Percentiles rank a stretch among this genome's conserved stretches.
These are phyloP conservation scores for Lomographa bimaculata DNA, from an alignment of 2,888 invertebrate genomes.

Conservation along the genomic window DNA sequence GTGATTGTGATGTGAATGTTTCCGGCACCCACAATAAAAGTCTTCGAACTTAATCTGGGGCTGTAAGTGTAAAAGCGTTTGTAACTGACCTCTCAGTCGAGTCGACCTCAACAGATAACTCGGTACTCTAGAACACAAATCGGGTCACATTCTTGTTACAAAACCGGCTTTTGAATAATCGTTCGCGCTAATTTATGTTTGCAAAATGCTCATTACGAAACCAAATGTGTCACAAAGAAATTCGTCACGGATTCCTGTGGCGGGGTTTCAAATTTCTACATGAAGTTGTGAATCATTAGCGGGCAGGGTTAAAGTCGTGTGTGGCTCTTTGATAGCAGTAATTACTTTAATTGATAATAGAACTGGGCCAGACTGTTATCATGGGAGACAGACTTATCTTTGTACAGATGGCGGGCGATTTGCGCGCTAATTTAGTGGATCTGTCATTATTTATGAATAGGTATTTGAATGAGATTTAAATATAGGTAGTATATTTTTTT, in stretches of 20 bases:
- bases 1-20: no score
- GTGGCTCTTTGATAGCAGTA: conserved; percentile 12
- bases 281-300: conserved; percentile 2
- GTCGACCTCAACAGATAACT: conserved; percentile 15
- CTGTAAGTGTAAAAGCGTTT: no score
- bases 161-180: conserved; percentile 7
- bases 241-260: conserved; percentile 6
- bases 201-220: conserved; percentile 10
- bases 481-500: no score
- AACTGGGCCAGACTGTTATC: conserved; percentile 46
- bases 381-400: conserved; percentile 41
- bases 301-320: conserved; percentile 1
- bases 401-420: conserved; percentile 37
- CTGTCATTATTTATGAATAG: not conserved
- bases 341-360: conserved; percentile 37
- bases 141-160: conserved; percentile 9
- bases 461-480: no score
- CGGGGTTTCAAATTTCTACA: conserved; percentile 5
- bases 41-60: no score
- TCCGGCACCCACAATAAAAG: no score
- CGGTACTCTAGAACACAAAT: conserved; percentile 7
- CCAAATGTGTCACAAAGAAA: conserved; percentile 4
- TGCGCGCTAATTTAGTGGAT: conserved; percentile 7
- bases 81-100: no score
- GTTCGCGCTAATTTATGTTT: conserved; percentile 12